Conservation (phyloP, 1,140 invertebrate species). For the Stenopsyche tienmushanensis region DNA sequence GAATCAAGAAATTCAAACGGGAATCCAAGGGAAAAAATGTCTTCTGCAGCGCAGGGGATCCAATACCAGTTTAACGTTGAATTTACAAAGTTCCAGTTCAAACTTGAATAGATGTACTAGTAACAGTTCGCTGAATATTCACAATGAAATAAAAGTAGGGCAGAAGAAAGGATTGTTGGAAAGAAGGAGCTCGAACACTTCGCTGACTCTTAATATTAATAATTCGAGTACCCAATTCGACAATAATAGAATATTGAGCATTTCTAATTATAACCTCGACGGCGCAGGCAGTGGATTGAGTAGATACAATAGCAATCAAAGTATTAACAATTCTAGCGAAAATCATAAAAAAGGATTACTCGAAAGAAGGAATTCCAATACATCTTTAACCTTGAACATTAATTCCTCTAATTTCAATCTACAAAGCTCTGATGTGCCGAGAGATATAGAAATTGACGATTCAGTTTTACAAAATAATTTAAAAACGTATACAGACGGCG, state of each 20-base stretch:
- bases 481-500: conserved; percentile 10
- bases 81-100: conserved; percentile 54
- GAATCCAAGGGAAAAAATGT: conserved; percentile 60
- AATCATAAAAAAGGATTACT: conserved; percentile 50
- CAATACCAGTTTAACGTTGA: conserved; percentile 80
- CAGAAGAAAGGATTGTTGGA: conserved; percentile 62
- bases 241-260: conserved; percentile 50
- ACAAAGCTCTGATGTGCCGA: conserved; percentile 44
- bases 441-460: conserved; percentile 54
- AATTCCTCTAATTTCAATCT: conserved; percentile 34
- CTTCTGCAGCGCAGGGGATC: conserved; percentile 81
- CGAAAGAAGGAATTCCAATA: conserved; percentile 53
- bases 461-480: conserved; percentile 32
- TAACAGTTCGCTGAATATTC: conserved; percentile 53
- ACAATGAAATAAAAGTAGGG: conserved; percentile 48
- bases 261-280: conserved; percentile 55
- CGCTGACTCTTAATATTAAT: conserved; percentile 48
- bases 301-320: conserved; percentile 54
- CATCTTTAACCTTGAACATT: conserved; percentile 49
- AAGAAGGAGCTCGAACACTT: conserved; percentile 53
- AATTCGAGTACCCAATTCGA: conserved; percentile 45
- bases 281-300: conserved; percentile 52
- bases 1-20: conserved; percentile 43
- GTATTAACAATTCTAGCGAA: conserved; percentile 47
- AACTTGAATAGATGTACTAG: conserved; percentile 59